A percentile compares a stretch with the other conserved stretches of the same genome.
These are phyloP conservation scores for Girardinichthys multiradiatus DNA, from an alignment of 2,113 vertebrate species.

Conservation along the genomic window DNA sequence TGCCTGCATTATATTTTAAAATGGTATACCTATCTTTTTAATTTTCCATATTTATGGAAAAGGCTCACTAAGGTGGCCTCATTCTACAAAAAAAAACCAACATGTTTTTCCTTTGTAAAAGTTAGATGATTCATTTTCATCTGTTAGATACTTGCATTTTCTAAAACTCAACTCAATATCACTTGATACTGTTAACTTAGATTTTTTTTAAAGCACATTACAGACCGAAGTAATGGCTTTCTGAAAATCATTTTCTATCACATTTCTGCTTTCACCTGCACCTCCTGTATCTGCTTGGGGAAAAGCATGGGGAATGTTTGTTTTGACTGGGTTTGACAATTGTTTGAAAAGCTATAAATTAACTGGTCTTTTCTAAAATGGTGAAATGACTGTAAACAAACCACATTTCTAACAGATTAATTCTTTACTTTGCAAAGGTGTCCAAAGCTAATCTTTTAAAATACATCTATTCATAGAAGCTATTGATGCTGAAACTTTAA, in stretches of 20 bases:
- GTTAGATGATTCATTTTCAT: background rate
- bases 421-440: background rate
- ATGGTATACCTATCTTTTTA: background rate
- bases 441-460: background rate
- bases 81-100: too few species aligned
- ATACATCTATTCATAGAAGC: background rate
- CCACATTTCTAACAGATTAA: background rate
- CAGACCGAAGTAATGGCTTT: background rate
- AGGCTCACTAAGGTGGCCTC: too few species aligned
- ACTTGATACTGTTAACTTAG: background rate
- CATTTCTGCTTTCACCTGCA: background rate
- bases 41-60: too few species aligned
- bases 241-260: background rate
- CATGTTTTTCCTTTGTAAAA: background rate
- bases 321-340: background rate
- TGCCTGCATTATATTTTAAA: background rate
- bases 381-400: background rate
- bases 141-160: background rate
- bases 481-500: background rate
- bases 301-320: background rate
- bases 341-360: background rate
- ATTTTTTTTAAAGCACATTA: background rate
- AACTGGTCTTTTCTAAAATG: background rate
- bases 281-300: background rate
- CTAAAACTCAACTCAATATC: background rate